These are phyloP conservation scores for Notothenia coriiceps DNA, from an alignment of 2,113 vertebrate genomes.

Conservation along the genomic window DNA sequence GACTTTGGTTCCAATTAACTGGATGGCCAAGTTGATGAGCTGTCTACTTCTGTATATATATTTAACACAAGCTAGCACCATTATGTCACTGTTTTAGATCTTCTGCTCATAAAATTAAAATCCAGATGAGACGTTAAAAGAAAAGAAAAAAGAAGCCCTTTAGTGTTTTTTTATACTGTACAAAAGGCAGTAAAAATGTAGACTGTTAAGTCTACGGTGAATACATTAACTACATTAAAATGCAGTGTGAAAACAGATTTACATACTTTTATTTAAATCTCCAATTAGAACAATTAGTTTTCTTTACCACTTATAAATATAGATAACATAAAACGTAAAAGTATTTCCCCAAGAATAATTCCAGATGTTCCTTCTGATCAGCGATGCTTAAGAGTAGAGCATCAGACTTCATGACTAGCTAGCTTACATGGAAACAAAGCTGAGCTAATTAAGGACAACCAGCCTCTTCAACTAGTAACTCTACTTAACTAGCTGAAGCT, in stretches of 20 bases:
- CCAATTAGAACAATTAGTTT: neutral
- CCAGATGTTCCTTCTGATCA: neutral
- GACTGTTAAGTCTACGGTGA: neutral
- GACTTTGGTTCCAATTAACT: slow-evolving; percentile 24
- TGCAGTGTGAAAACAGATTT: neutral
- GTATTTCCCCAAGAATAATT: neutral
- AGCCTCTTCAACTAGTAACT: neutral
- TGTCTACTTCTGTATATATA: slow-evolving; percentile 11
- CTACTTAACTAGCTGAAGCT: neutral
- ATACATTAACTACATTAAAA: neutral
- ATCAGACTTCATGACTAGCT: neutral
- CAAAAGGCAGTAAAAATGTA: neutral
- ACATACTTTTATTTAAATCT: neutral
- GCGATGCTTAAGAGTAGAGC: too few relatives aligned
- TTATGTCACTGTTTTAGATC: slow-evolving; percentile 28
- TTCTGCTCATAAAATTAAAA: slow-evolving; percentile 24
- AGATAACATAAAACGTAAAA: neutral
- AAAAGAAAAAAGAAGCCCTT: neutral
- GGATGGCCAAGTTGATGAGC: slow-evolving; percentile 21
- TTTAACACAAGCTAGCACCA: slow-evolving; percentile 13
- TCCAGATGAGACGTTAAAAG: slow-evolving; percentile 14
- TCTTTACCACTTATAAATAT: neutral
- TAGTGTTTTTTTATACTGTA: neutral
- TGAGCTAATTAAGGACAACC: neutral
- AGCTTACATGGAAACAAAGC: neutral